Percentiles rank a stretch among this genome's conserved stretches.
phyloP scores from a whole-genome alignment of 2,797 vertebrate species.

The Falco naumanni region DNA sequence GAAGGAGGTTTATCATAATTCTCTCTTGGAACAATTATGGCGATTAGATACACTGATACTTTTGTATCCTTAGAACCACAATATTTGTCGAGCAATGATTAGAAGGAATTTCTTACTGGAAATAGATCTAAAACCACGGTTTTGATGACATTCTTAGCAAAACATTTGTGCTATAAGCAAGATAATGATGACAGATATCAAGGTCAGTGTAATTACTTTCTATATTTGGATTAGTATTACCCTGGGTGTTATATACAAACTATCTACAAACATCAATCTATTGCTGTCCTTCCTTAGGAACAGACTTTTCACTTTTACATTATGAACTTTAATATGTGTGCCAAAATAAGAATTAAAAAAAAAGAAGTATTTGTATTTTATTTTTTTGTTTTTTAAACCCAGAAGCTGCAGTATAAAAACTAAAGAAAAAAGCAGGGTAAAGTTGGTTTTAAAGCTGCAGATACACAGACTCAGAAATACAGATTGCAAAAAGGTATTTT shows the following conservation, averaged over 20 bases:
- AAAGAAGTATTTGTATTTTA: background rate
- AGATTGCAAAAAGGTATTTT: constrained; percentile 43
- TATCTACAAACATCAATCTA: constrained; percentile 34
- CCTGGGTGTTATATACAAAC: constrained; percentile 18
- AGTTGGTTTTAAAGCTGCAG: constrained; percentile 35
- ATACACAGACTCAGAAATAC: constrained; percentile 25
- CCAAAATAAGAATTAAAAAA: background rate
- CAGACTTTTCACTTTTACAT: background rate
- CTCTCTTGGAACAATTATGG: constrained; percentile 68
- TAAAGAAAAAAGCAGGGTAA: background rate
- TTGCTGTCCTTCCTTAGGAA: constrained; percentile 22
- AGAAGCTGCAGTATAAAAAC: constrained; percentile 41
- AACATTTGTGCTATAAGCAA: constrained; percentile 77
- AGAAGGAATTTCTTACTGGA: constrained; percentile 64
- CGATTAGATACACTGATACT: constrained; percentile 56
- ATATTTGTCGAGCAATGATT: constrained; percentile 65
- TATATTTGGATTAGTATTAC: constrained; percentile 81
- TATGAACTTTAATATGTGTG: background rate
- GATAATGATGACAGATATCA: constrained; percentile 77
- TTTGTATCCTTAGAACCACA: constrained; percentile 63
- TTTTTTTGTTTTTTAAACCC: constrained; percentile 18
- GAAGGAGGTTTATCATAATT: constrained; percentile 60
- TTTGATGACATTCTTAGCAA: constrained; percentile 74
- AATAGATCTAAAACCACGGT: constrained; percentile 79
- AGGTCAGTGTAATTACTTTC: constrained; percentile 85